phyloP scores from a whole-genome alignment of 2,888 invertebrate species.

The Scaptomyza cyrtandrae region DNA sequence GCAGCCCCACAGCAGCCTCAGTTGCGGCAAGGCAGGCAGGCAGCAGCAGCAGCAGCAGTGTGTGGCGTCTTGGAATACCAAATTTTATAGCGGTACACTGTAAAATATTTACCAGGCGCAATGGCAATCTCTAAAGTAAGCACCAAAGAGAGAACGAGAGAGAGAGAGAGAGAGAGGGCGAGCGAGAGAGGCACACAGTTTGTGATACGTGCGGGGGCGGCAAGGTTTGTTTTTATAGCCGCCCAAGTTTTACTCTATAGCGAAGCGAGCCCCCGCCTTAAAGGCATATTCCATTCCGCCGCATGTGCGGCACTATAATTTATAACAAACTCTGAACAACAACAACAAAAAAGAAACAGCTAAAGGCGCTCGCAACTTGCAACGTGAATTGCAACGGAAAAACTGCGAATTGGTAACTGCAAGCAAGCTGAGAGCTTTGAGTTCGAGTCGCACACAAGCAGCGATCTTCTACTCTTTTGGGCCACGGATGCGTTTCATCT shows the following conservation, averaged over 20 bases:
- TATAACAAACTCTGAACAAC: constrained; percentile 73
- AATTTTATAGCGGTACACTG: constrained; percentile 79
- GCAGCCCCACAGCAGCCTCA: constrained; percentile 69
- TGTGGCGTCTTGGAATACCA: constrained; percentile 74
- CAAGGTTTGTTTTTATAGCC: constrained; percentile 78
- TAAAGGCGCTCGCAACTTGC: constrained; percentile 72
- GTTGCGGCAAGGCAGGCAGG: constrained; percentile 15
- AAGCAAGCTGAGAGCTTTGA: constrained; percentile 28
- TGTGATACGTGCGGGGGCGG: constrained; percentile 74
- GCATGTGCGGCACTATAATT: constrained; percentile 79
- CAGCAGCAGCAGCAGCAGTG: constrained; percentile 21
- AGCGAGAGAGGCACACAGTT: constrained; percentile 16
- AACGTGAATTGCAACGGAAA: constrained; percentile 23
- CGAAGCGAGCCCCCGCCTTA: constrained; percentile 27
- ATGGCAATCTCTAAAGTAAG: neutral
- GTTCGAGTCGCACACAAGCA: constrained; percentile 11
- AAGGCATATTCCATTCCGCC: constrained; percentile 57
- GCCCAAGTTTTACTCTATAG: constrained; percentile 70
- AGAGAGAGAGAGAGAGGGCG: neutral
- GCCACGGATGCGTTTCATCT: constrained; percentile 71
- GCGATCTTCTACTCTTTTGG: constrained; percentile 29
- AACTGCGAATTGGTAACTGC: constrained; percentile 31
- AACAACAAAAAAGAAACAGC: constrained; percentile 33
- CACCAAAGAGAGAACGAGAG: neutral
- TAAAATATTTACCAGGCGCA: constrained; percentile 61